These are phyloP conservation scores for Drosophila infuscata DNA, from an alignment of 2,888 invertebrate genomes.

Conservation along the genomic window DNA sequence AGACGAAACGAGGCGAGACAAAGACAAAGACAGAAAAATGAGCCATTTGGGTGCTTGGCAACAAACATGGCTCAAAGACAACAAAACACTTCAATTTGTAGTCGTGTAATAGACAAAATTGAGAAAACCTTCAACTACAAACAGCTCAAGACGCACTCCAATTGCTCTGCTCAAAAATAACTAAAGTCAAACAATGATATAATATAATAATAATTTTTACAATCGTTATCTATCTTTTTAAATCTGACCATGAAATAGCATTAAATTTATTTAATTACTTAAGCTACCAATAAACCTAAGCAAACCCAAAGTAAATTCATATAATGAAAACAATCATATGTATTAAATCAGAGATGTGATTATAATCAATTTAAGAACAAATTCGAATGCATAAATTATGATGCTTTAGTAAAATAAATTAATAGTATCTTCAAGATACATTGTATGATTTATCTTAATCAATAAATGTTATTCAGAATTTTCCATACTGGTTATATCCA, in stretches of 20 bases:
- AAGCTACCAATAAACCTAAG: too few relatives aligned
- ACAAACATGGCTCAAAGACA: constrained; percentile 60
- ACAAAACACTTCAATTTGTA: constrained; percentile 67
- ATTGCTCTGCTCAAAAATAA: constrained; percentile 19
- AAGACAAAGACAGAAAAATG: constrained; percentile 34
- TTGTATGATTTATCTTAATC: background rate
- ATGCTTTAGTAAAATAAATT: background rate
- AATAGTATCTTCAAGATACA: background rate
- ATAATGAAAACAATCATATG: background rate
- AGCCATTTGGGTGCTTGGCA: constrained; percentile 69
- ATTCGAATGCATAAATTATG: background rate
- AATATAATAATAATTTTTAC: background rate
- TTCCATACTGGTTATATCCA: background rate
- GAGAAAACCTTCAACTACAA: constrained; percentile 50
- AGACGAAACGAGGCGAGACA: background rate
- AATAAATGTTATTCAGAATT: background rate
- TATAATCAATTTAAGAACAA: background rate
- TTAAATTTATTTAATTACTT: background rate
- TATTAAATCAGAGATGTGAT: background rate
- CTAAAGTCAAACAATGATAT: background rate
- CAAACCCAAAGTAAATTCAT: background rate
- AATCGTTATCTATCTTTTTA: background rate
- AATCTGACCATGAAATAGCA: background rate
- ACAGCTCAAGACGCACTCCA: constrained; percentile 11
- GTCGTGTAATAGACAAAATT: constrained; percentile 66